Conservation (phyloP, 2,797 vertebrate genomes). For the Apogon talboti region DNA sequence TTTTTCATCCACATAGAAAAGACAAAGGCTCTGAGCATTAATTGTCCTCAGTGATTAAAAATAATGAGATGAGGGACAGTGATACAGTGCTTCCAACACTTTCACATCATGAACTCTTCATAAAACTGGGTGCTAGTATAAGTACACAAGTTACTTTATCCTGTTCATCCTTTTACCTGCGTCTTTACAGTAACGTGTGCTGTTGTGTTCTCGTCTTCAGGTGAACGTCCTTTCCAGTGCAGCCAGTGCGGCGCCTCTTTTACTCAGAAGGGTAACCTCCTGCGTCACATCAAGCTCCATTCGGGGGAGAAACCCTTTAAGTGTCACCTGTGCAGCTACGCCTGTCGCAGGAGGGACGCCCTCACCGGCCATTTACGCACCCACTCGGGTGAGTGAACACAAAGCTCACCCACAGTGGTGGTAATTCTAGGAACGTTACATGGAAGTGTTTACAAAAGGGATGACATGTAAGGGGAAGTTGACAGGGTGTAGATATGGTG, state of each 20-base stretch:
- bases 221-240: slow-evolving; percentile 98
- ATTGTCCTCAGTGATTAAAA: slow-evolving; percentile 41
- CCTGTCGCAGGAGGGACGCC: slow-evolving; percentile 97
- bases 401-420: background rate
- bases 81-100: slow-evolving; percentile 16
- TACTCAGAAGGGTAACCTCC: slow-evolving; percentile 98
- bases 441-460: slow-evolving; percentile 26
- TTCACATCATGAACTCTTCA: background rate
- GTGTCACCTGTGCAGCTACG: slow-evolving; percentile 98
- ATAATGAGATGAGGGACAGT: slow-evolving; percentile 41
- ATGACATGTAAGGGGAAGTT: slow-evolving; percentile 61
- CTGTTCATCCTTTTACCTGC: slow-evolving; percentile 5
- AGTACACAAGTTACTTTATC: background rate
- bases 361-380: slow-evolving; percentile 97
- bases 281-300: slow-evolving; percentile 98
- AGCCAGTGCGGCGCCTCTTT: slow-evolving; percentile 98
- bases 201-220: slow-evolving; percentile 74
- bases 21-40: slow-evolving; percentile 48
- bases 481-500: slow-evolving; percentile 60
- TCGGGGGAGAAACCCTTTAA: slow-evolving; percentile 99
- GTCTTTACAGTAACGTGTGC: slow-evolving; percentile 35
- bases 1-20: slow-evolving; percentile 43
- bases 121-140: slow-evolving; percentile 15
- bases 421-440: background rate
- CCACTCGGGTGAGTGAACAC: slow-evolving; percentile 89